Evolutionary conservation across 2,797 vertebrate genomes (phyloP), one percentile per base, ranked within the genome.

Genomic region (Danionella dracula): DNA sequence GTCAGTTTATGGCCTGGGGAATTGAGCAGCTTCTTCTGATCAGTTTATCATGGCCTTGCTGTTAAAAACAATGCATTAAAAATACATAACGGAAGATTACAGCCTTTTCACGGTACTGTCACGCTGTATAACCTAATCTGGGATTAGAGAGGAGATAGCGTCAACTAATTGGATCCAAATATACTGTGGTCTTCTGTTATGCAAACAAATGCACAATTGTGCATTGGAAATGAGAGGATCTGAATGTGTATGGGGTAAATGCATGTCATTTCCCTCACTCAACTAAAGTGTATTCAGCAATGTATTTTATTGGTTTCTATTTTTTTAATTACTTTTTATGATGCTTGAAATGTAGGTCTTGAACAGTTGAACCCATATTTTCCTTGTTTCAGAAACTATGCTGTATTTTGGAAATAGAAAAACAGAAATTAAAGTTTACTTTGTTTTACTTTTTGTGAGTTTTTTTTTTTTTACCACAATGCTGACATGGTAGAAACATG

Each of bases 141-240:
- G 49, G 50, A 65, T 65, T 54, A 64, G 49, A 54, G 49, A 6
- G 10, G 15, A 44, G 49, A 65, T 54, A 45, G 49, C 32, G 27
- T 32, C 9, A 16, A 34, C 61, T 65, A 65, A 65, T 65, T 65
- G 61, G 49, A 54, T 65, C 49, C 40, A 54, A 65, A 65, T 64
- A 45, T n/a, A 54, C 49, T 17, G 19, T 64, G 61, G 42, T 53
- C 32, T 42, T 38, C 17, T 35, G n/a, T 54, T 38, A 64, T 37
- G 34, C 19, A 13, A 54, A 29, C 40, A 35, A 54, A 64, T 54
- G 53, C 42, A 54, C 38, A 64, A 32, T 23, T 42, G 27, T n/a
- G 8, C 49, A 23, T 44, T 16, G 8, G 7, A 34, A 51, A 40
- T 50, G 59, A 62, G 15, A 19, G 40, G 23, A 63, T 11, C 16